Evolutionary conservation across 2,888 invertebrate species (phyloP).

Genomic region (Paralinhomoeus sp.): DNA sequence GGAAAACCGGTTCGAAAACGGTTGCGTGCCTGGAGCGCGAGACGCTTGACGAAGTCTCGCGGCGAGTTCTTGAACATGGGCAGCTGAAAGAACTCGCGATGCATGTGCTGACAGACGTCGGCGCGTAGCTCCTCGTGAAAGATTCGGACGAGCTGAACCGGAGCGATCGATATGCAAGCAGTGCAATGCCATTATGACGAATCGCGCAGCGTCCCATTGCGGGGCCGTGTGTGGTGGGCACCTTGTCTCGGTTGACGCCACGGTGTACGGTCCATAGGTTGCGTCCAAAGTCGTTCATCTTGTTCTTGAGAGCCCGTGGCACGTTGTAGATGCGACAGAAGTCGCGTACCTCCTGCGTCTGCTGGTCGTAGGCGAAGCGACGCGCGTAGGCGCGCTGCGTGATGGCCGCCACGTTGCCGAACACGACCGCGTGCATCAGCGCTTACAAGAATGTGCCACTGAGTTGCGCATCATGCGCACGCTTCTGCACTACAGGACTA

Average conservation of each 20-base stretch:
- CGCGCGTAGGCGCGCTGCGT: slow-evolving; percentile 89
- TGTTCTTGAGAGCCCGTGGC: slow-evolving; percentile 72
- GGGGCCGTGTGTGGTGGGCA: slow-evolving; percentile 25
- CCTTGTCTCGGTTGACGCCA: slow-evolving; percentile 87
- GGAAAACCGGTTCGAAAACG: too few relatives aligned
- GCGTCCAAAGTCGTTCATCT: slow-evolving; percentile 91
- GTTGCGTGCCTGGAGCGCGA: too few relatives aligned
- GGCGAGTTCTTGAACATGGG: slow-evolving; percentile 84
- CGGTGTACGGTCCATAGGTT: slow-evolving; percentile 94
- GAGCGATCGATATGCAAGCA: slow-evolving; percentile 5
- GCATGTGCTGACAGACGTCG: slow-evolving; percentile 81
- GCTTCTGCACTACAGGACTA: not conserved
- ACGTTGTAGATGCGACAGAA: slow-evolving; percentile 79
- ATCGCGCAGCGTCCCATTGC: too few relatives aligned
- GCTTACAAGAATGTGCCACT: slow-evolving; percentile 35
- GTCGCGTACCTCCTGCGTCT: not conserved
- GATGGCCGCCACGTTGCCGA: slow-evolving; percentile 88
- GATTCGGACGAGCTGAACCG: slow-evolving; percentile 61
- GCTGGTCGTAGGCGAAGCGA: slow-evolving; percentile 64
- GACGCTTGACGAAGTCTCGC: too few relatives aligned
- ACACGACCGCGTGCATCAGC: slow-evolving; percentile 88
- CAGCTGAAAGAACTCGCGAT: slow-evolving; percentile 70
- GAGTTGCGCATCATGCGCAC: not conserved
- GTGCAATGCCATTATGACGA: too few relatives aligned
- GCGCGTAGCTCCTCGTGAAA: slow-evolving; percentile 85